Base-by-base conservation (phyloP, 2,888 invertebrate genomes). In the Drosophila infuscata region DNA sequence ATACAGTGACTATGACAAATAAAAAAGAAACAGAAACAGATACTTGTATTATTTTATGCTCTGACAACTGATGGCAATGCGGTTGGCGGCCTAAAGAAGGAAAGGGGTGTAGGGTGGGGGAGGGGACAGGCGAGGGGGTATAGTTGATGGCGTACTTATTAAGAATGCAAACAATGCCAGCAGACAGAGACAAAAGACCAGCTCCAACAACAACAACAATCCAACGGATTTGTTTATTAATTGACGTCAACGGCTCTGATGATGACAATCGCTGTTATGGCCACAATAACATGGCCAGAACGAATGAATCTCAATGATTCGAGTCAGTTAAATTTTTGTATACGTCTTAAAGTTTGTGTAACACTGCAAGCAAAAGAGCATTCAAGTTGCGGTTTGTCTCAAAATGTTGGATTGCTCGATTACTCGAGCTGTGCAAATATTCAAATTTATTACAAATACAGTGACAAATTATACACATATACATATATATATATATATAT, bases 161-260 rank as follows among this genome's bases (percentile, higher is more conserved):
- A 74, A 60, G 49, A 51, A 73, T 57, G 75, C 68, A 75, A 73
- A 73, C 67, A 73, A 67, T 57, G 59, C 38, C 30, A 52, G 54
- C 46, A 56, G 43, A 75, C 46, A 69, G 33, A 46, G 25, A 65
- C 74, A 36, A 20, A 48, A 71, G 64, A 71, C 30, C 46, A 48
- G 33, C 32, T 15, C n/a, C 33, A 43, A 56, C 30, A 43, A 29
- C 32, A 36, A 54, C 32, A 46, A 43, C 29, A 35, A 32, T 41
- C 5, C 48, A 57, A 51, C 70, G 53, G 79, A 76, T 76, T 76
- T 74, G 65, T 74, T 77, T 69, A 69, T 74, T 77, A 77, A 77
- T 77, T 77, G 76, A 79, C 79, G 79, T 77, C 76, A 77, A 69
- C 59, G 53, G n/a, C 11, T 54, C 43, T 54, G 33, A 41, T 56